These are phyloP conservation scores for Falco naumanni DNA, from an alignment of 2,797 vertebrate genomes.

Conservation along the genomic window DNA sequence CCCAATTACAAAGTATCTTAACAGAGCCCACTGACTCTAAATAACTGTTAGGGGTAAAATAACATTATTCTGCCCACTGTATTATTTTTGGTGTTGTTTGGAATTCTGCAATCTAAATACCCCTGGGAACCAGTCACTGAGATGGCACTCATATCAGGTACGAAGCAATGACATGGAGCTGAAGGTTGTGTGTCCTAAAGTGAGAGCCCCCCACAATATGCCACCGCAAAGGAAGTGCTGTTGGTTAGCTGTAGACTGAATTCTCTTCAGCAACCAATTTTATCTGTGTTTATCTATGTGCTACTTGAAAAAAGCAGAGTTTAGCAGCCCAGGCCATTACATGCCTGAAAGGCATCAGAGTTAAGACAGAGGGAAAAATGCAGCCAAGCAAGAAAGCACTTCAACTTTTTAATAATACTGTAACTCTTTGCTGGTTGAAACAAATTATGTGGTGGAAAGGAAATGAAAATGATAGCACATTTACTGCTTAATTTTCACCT, in stretches of 20 bases:
- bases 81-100: neutral
- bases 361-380: slow-evolving; percentile 61
- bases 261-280: neutral
- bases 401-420: slow-evolving; percentile 16
- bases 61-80: neutral
- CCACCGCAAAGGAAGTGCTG: neutral
- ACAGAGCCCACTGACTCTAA: neutral
- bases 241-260: neutral
- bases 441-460: neutral
- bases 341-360: slow-evolving; percentile 63
- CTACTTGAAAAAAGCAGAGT: slow-evolving; percentile 30
- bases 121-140: neutral
- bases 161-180: neutral
- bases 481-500: neutral
- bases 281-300: slow-evolving; percentile 30
- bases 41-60: neutral
- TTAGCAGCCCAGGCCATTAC: slow-evolving; percentile 55
- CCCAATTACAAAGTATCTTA: neutral
- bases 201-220: rapidly evolving
- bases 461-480: neutral
- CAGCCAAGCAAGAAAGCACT: slow-evolving; percentile 61
- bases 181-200: neutral
- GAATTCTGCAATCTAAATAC: neutral
- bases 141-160: neutral
- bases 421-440: slow-evolving; percentile 59